Percentiles rank a stretch among this genome's conserved stretches.
Evolutionary conservation across 2,888 invertebrate species (phyloP).

Genomic region (Eristalis pertinax): DNA sequence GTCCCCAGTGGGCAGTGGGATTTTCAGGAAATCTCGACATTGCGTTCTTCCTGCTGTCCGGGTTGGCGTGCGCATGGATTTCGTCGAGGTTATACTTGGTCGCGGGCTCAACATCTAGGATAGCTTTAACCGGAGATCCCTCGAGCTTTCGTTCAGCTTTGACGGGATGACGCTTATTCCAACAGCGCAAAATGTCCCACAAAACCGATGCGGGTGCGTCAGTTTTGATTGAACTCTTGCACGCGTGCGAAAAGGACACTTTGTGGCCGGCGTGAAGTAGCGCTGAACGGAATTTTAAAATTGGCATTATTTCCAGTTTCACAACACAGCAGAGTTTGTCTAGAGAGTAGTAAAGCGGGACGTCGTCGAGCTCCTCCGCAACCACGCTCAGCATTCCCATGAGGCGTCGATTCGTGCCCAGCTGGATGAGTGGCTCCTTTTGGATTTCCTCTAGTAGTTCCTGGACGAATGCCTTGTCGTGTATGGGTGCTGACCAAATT

Average conservation of each 20-base stretch:
- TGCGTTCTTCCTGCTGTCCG: slow-evolving; percentile 87
- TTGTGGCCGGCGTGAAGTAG: slow-evolving; percentile 93
- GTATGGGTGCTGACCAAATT: slow-evolving; percentile 94
- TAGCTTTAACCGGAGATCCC: slow-evolving; percentile 79
- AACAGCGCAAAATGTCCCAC: slow-evolving; percentile 95
- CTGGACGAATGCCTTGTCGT: slow-evolving; percentile 89
- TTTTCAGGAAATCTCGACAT: slow-evolving; percentile 92
- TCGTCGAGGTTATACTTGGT: slow-evolving; percentile 81
- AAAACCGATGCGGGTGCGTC: slow-evolving; percentile 91
- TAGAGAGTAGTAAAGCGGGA: slow-evolving; percentile 93
- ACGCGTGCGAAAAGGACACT: slow-evolving; percentile 96
- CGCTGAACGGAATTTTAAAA: slow-evolving; percentile 90
- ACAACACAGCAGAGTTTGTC: slow-evolving; percentile 89
- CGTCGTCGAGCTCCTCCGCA: slow-evolving; percentile 90
- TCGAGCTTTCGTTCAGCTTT: slow-evolving; percentile 84
- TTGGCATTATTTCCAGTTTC: slow-evolving; percentile 87
- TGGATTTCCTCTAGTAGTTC: slow-evolving; percentile 84
- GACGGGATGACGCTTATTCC: slow-evolving; percentile 88
- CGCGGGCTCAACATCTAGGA: slow-evolving; percentile 83
- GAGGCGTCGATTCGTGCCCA: slow-evolving; percentile 89
- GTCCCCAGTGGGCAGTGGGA: slow-evolving; percentile 95
- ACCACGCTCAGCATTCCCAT: slow-evolving; percentile 91
- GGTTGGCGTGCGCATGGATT: slow-evolving; percentile 87
- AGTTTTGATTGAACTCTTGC: slow-evolving; percentile 94
- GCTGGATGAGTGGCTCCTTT: slow-evolving; percentile 80